Conservation (phyloP, 2,113 vertebrate genomes). For the Motacilla alba region DNA sequence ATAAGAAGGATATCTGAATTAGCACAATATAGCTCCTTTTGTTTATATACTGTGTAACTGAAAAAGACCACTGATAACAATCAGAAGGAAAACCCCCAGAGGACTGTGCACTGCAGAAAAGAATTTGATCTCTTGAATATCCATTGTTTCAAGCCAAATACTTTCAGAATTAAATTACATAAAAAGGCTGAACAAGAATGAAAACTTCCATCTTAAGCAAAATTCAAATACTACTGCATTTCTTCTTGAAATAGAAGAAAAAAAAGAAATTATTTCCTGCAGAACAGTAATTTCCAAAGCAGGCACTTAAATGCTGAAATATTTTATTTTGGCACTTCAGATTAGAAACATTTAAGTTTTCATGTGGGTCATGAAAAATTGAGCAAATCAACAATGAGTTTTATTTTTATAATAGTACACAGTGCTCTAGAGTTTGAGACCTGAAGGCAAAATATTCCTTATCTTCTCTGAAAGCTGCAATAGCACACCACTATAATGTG, state of each 20-base stretch:
- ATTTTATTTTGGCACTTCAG: neutral
- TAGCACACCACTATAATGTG: neutral
- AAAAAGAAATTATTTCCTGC: neutral
- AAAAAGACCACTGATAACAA: conserved; percentile 34
- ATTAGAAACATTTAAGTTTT: neutral
- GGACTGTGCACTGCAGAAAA: neutral
- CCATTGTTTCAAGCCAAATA: conserved; percentile 18
- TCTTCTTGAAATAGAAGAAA: neutral
- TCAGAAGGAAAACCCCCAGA: conserved; percentile 9
- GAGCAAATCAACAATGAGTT: neutral
- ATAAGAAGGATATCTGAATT: conserved; percentile 17
- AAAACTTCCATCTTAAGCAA: neutral
- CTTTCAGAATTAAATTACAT: neutral
- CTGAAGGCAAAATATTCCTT: neutral
- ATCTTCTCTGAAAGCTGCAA: neutral
- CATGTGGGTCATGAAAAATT: neutral
- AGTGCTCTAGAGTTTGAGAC: neutral
- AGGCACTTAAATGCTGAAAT: neutral
- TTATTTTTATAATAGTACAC: neutral
- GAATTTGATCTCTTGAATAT: neutral
- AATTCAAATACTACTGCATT: neutral
- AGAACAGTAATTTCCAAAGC: neutral
- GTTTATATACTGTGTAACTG: neutral
- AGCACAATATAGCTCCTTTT: conserved; percentile 20
- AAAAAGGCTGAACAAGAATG: neutral